A percentile compares a stretch with the other conserved stretches of the same genome.
Conservation (phyloP, 2,888 invertebrate genomes). For the Mythimna impura region DNA sequence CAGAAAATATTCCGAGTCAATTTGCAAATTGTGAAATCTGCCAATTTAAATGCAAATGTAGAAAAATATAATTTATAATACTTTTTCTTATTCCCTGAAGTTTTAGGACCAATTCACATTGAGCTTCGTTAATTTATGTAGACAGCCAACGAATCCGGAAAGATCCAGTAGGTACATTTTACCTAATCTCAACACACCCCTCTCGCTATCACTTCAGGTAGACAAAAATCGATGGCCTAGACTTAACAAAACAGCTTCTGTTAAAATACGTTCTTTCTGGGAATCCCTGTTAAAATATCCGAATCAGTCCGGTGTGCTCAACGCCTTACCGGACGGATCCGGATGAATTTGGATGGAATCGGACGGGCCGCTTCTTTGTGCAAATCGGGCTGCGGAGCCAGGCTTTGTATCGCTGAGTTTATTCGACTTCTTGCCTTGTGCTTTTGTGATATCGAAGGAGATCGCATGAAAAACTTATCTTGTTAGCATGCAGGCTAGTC, state of each 20-base stretch:
- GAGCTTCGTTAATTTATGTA: neutral
- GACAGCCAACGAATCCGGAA: neutral
- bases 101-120: constrained; percentile 12
- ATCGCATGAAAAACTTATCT: too few species aligned
- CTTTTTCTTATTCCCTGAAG: constrained; percentile 14
- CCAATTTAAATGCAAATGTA: constrained; percentile 33
- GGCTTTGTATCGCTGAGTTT: constrained; percentile 35
- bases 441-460: too few species aligned
- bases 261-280: constrained; percentile 4
- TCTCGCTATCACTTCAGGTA: neutral
- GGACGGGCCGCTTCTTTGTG: constrained; percentile 43
- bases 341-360: neutral
- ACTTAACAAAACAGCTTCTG: constrained; percentile 11
- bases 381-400: constrained; percentile 36
- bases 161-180: too few species aligned
- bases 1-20: constrained; percentile 8
- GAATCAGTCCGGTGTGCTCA: constrained; percentile 30
- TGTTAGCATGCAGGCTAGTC: too few species aligned
- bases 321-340: constrained; percentile 25
- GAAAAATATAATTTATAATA: constrained; percentile 8
- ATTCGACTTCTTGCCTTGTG: constrained; percentile 29
- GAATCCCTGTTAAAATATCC: constrained; percentile 37
- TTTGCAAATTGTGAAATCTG: constrained; percentile 16
- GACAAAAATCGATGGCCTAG: neutral
- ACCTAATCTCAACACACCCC: neutral